These are phyloP conservation scores for Neodiprion virginianus DNA, from an alignment of 1,140 invertebrate genomes.

Conservation along the genomic window DNA sequence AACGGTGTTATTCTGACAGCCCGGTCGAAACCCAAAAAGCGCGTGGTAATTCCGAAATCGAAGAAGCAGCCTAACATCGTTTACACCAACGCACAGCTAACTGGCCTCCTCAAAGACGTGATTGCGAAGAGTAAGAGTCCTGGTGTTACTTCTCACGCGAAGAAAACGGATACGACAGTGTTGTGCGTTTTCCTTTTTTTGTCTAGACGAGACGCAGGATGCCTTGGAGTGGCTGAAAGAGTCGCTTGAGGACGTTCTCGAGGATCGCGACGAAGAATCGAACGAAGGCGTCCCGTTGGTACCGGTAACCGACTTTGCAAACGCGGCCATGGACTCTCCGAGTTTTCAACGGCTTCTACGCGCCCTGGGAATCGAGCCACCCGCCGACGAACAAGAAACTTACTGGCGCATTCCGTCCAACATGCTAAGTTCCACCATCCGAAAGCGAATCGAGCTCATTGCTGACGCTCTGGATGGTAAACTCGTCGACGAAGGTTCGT, in stretches of 20 bases:
- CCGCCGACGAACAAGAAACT: constrained; percentile 66
- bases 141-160: constrained; percentile 19
- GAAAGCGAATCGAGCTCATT: constrained; percentile 54
- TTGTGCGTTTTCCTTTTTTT: constrained; percentile 12
- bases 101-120: constrained; percentile 53
- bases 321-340: constrained; percentile 66
- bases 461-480: constrained; percentile 56
- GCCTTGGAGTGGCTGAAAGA: constrained; percentile 69
- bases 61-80: constrained; percentile 32
- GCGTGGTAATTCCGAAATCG: too few species aligned
- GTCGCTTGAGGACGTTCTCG: constrained; percentile 66
- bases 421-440: constrained; percentile 59
- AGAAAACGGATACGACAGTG: constrained; percentile 19
- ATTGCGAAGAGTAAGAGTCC: constrained; percentile 46
- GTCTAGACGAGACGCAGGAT: constrained; percentile 53
- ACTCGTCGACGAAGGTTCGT: constrained; percentile 46
- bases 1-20: neutral
- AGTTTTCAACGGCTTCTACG: constrained; percentile 66
- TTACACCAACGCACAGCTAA: constrained; percentile 56
- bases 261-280: constrained; percentile 66
- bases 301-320: constrained; percentile 66
- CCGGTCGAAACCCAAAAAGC: neutral
- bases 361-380: constrained; percentile 66
- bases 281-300: constrained; percentile 70
- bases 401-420: constrained; percentile 69